These are phyloP conservation scores for Paragorgia papillata DNA, from an alignment of 92 coral and sea anemone species.

Conservation along the genomic window DNA sequence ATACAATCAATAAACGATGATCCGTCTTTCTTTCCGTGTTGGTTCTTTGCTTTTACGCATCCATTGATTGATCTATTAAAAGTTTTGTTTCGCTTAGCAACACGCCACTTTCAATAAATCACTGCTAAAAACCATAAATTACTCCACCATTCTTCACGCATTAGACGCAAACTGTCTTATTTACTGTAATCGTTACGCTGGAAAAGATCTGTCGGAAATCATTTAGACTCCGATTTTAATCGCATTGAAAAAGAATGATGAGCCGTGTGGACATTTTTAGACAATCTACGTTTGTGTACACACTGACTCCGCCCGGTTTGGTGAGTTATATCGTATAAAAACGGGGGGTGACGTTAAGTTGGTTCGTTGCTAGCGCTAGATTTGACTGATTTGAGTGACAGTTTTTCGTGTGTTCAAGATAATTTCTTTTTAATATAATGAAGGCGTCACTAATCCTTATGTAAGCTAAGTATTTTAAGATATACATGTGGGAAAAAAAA, in stretches of 20 bases:
- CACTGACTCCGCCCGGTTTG: slow-evolving; percentile 1
- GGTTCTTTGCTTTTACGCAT: slow-evolving; percentile 1
- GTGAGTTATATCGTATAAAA: neutral
- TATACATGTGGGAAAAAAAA: no score
- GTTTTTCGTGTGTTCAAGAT: no score
- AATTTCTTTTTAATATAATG: no score
- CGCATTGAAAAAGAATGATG: neutral
- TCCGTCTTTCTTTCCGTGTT: neutral
- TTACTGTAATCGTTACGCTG: slow-evolving; percentile 2
- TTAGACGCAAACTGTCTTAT: neutral
- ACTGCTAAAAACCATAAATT: slow-evolving; percentile 6
- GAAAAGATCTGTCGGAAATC: slow-evolving; percentile 24
- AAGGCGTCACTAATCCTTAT: no score
- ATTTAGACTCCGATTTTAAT: slow-evolving; percentile 1
- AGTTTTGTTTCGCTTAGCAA: slow-evolving; percentile 25
- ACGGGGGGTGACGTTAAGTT: slow-evolving; percentile 1
- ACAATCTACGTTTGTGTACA: neutral
- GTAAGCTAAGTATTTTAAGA: no score
- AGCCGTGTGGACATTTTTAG: neutral
- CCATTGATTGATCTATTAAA: slow-evolving; percentile 29
- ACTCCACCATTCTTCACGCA: neutral
- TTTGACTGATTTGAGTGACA: slow-evolving; percentile 1
- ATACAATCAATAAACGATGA: neutral
- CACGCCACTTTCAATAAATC: neutral
- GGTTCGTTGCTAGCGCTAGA: no score